Percentiles rank a stretch among this genome's conserved stretches.
Conservation (phyloP, 1,140 invertebrate genomes). For the Agrilus planipennis region DNA sequence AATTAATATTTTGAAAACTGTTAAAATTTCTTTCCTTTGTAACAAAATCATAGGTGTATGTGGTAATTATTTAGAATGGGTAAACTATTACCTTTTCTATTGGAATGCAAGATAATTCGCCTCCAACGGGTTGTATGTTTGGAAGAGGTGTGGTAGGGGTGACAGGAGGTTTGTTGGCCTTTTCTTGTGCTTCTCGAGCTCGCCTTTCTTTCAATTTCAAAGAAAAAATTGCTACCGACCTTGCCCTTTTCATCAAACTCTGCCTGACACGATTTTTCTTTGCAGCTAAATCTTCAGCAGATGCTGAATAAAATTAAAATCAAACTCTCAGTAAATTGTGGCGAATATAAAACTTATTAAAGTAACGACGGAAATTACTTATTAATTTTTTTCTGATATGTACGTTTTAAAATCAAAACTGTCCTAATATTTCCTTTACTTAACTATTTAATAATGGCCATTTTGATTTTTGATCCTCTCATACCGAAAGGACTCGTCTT, state of each 20-base stretch:
- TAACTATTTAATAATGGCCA: too few relatives aligned
- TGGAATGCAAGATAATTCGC: constrained; percentile 67
- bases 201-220: constrained; percentile 62
- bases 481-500: too few relatives aligned
- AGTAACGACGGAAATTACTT: too few relatives aligned
- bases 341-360: too few relatives aligned
- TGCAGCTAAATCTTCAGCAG: constrained; percentile 46
- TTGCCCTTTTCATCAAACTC: constrained; percentile 63
- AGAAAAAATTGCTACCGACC: constrained; percentile 72
- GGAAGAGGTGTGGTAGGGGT: constrained; percentile 33
- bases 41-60: background rate
- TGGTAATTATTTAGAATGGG: background rate
- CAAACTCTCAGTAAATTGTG: too few relatives aligned
- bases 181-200: constrained; percentile 56
- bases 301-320: constrained; percentile 4
- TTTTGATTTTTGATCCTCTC: too few relatives aligned
- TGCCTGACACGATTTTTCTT: constrained; percentile 60
- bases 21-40: background rate
- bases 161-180: constrained; percentile 36
- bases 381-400: too few relatives aligned
- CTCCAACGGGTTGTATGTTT: constrained; percentile 53
- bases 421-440: too few relatives aligned
- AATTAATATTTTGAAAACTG: background rate
- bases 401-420: too few relatives aligned
- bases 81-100: constrained; percentile 53